Conservation (phyloP, 1,140 invertebrate species). For the Neodiprion virginianus region DNA sequence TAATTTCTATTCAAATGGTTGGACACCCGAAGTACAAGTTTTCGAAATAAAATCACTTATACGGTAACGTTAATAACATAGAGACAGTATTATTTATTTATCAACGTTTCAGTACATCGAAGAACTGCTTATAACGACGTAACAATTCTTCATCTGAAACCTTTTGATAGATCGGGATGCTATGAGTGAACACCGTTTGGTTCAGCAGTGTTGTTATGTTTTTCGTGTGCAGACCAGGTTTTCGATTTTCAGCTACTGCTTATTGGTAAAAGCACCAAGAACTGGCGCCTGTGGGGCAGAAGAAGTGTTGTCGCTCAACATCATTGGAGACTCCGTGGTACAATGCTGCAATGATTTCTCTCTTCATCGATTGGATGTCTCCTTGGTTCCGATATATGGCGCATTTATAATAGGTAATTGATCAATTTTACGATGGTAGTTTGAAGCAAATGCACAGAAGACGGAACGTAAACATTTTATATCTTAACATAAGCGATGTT, state of each 20-base stretch:
- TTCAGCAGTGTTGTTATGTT: background rate
- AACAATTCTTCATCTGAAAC: background rate
- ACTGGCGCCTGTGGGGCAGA: slow-evolving; percentile 27
- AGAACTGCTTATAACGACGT: slow-evolving; percentile 2
- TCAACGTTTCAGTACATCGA: background rate
- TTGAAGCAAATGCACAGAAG: background rate
- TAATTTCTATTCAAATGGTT: background rate
- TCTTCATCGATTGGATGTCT: slow-evolving; percentile 26
- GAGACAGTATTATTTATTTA: background rate
- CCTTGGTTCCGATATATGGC: background rate
- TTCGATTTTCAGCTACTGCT: slow-evolving; percentile 14
- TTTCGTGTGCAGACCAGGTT: background rate
- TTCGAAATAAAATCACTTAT: background rate
- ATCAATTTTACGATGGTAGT: background rate
- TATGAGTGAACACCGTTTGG: background rate
- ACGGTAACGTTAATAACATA: background rate
- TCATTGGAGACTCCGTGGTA: slow-evolving; percentile 28
- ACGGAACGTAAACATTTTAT: too few relatives aligned
- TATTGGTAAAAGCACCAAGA: slow-evolving; percentile 30
- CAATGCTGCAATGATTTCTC: slow-evolving; percentile 31
- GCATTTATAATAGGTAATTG: background rate
- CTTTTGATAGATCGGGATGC: background rate
- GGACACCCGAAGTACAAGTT: background rate
- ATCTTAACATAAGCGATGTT: too few relatives aligned
- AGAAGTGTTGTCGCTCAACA: slow-evolving; percentile 26